Base-by-base conservation (phyloP, 2,113 vertebrate species). In the Eleginops maclovinus region DNA sequence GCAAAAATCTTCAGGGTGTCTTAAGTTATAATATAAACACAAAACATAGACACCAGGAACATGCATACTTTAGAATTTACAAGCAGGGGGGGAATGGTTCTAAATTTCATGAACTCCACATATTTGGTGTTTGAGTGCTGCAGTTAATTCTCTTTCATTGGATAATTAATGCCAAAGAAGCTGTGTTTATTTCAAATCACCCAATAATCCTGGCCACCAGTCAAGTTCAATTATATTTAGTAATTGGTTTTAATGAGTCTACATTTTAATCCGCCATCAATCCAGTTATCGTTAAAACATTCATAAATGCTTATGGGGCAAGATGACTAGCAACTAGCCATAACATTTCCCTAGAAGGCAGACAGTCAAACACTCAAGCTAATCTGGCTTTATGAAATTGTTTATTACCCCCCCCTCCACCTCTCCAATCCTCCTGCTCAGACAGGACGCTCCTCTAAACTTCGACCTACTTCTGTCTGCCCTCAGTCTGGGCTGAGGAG, bases 381-480 rank as follows among this genome's bases (percentile, higher is more conserved):
- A 21, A 19, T 53, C 9, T 53, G 5, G 10, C 62, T 7, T 72
- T 40, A 44, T 54, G 36, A 51, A 56, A 53, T 24, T 67, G 70
- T 56, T 72, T 44, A 46, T 41, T 40, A 72, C 43, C 51, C 72
- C 79, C 49, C 19, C 41, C 64, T 26, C 63, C 65, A 79, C 62
- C 68, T 71, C 83, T 51, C 21, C 61, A 81, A 50, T 75, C 87
- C 69, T 77, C 62, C 86, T 72, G 72, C 82, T 86, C 87, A 91
- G 90, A 93, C 91, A 80, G 81, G 83, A 92, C 78, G 87, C 93
- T 91, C 78, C 75, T 88, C 61, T 93, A 89, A 91, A 93, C 92
- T 93, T 93, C 92, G 91, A 93, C 93, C 92, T 87, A 93, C 79
- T 93, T 93, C 68, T 80, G 75, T 83, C 71, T 55, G 49, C 49